Evolutionary conservation across 2,888 invertebrate genomes (phyloP).

Genomic region (Fissipunctia ypsillon): DNA sequence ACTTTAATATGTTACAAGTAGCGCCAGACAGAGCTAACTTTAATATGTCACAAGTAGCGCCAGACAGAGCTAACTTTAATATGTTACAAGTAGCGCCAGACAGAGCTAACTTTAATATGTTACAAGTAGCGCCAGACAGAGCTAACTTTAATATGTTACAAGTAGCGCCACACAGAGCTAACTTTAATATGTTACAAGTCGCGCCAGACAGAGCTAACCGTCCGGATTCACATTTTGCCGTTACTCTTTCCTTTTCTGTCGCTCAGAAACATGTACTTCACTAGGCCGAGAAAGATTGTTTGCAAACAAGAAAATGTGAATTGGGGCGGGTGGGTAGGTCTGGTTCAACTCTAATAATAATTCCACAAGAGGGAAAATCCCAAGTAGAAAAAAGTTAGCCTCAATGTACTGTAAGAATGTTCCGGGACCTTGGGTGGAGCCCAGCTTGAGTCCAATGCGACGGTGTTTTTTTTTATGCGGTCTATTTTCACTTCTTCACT

Average conservation of each 20-base stretch:
- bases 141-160: not conserved
- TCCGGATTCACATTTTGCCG: not conserved
- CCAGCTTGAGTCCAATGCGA: conserved; percentile 36
- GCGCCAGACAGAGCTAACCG: not conserved
- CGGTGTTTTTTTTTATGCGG: not conserved
- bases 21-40: too few relatives aligned
- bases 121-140: conserved; percentile 1
- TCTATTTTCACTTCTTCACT: not conserved
- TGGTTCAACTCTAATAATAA: not conserved
- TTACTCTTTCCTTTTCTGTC: not conserved
- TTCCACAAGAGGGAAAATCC: not conserved
- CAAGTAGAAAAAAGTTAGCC: not conserved
- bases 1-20: not conserved
- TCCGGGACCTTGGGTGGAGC: conserved; percentile 20
- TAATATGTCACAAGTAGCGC: not conserved
- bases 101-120: not conserved
- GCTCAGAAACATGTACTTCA: not conserved
- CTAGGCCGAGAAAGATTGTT: not conserved
- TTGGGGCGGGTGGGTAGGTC: not conserved
- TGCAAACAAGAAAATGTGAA: conserved; percentile 2
- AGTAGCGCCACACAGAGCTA: conserved; percentile 7
- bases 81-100: not conserved
- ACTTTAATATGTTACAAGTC: not conserved
- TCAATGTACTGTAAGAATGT: not conserved
- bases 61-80: too few relatives aligned